phyloP scores from a whole-genome alignment of 2,888 invertebrate genomes.

The Ectobius pallidus region DNA sequence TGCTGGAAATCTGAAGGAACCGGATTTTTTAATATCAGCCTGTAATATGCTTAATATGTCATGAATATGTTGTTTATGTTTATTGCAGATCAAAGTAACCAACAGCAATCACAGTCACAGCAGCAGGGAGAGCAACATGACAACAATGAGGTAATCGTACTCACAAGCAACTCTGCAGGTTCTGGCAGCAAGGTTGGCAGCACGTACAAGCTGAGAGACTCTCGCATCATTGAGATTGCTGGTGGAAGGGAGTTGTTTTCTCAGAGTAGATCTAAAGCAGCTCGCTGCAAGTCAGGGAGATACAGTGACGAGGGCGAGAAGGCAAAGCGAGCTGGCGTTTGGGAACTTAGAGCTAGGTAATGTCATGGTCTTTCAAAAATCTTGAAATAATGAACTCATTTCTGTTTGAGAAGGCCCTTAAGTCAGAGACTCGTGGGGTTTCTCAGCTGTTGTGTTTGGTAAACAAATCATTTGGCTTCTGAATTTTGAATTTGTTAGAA shows the following conservation, averaged over 20 bases:
- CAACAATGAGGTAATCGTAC: conserved; percentile 35
- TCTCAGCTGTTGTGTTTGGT: no score
- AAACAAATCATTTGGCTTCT: no score
- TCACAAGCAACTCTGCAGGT: conserved; percentile 40
- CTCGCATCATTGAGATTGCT: conserved; percentile 77
- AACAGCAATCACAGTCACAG: conserved; percentile 1
- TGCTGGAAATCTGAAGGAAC: no score
- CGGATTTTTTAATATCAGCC: no score
- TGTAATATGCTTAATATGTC: no score
- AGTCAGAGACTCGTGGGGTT: no score
- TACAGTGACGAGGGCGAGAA: conserved; percentile 58
- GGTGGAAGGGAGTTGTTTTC: conserved; percentile 86
- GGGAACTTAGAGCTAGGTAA: conserved; percentile 34
- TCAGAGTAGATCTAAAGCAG: conserved; percentile 79
- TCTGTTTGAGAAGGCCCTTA: no score
- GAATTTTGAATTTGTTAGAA: no score
- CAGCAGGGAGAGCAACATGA: conserved; percentile 19
- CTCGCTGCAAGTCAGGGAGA: conserved; percentile 66
- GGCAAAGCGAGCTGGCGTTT: conserved; percentile 51
- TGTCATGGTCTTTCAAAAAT: no score
- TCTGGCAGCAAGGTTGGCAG: conserved; percentile 51
- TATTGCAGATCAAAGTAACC: conserved; percentile 2
- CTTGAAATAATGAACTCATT: no score
- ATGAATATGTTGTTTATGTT: no score
- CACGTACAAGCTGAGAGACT: conserved; percentile 73